Base-by-base conservation (phyloP, 2,113 vertebrate species). In the Mormoops blainvillei region DNA sequence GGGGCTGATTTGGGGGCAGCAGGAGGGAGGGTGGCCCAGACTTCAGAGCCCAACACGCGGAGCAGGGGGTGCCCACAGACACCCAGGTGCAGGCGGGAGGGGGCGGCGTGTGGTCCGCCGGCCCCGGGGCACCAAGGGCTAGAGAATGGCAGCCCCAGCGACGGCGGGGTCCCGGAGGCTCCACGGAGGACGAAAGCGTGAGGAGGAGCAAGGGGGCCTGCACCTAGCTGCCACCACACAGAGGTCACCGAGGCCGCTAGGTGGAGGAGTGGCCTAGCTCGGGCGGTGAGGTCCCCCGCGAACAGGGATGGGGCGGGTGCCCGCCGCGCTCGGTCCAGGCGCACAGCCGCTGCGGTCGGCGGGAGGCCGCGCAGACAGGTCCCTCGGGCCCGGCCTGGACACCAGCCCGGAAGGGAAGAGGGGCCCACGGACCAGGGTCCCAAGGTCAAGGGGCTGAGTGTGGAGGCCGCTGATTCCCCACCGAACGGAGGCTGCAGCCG, bases 281-380 rank as follows among this genome's bases (percentile, higher is more conserved):
- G 4, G 1, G 63, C 3, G 33, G 14, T n/a, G 67, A 50, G 36
- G 10, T 31, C 28, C 52, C 31, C 24, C 31, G 68, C 11, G 1
- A 43, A 45, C 71, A 45, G 71, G 41, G 31, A 19, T 16, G 1
- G 48, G 24, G 16, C 5, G 83, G 82, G 38, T 1, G 13, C 18
- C 28, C 0, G 7, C 81, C 31, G 5, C 1, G 22, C 41, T 83
- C 28, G 11, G 48, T 16, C 43, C 43, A 5, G n/a, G 8, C 5
- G 2, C 2, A 0, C 61, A 18, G 77, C 52, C 2, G 65, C 16
- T 0, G 4, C 0, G 4, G 56, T 6, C 43, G 4, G 26, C 50
- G 0, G 9, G 33, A n/a, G 45, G 50, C 0, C 5, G 15, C n/a
- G 0, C 9, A 36, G 14, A n/a, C 3, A 0, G 26, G 28, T 13